Evolutionary conservation across 2,888 invertebrate genomes (phyloP).

Genomic region (Bellardia pandia): DNA sequence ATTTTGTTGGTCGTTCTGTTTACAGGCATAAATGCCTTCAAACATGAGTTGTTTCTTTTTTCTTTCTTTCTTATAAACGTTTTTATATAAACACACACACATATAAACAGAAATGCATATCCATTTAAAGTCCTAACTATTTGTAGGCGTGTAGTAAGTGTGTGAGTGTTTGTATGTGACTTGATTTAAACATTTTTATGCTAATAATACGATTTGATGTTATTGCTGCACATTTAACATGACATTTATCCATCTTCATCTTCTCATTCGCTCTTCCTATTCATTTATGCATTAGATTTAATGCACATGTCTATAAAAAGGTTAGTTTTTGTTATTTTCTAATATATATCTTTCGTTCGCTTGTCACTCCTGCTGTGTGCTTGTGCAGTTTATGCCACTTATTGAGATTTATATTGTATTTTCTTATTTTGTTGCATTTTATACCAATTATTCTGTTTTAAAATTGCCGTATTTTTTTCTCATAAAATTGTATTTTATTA

Average conservation of each 20-base stretch:
- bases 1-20: slow-evolving; percentile 23
- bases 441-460: slow-evolving; percentile 28
- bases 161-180: background rate
- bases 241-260: slow-evolving; percentile 31
- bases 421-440: background rate
- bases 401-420: slow-evolving; percentile 57
- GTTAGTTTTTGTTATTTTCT: background rate
- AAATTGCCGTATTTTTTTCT: background rate
- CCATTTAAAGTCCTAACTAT: background rate
- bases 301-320: background rate
- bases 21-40: background rate
- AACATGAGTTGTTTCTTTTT: background rate
- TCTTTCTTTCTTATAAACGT: background rate
- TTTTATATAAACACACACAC: background rate
- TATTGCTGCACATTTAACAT: slow-evolving; percentile 34
- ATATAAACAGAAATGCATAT: background rate
- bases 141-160: background rate
- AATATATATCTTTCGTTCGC: slow-evolving; percentile 23
- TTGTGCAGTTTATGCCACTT: slow-evolving; percentile 58
- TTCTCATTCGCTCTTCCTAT: slow-evolving; percentile 1
- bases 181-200: slow-evolving; percentile 60
- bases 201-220: slow-evolving; percentile 58
- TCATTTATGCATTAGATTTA: slow-evolving; percentile 46
- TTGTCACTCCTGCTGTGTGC: slow-evolving; percentile 45
- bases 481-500: slow-evolving; percentile 42